phyloP scores from a whole-genome alignment of 2,113 vertebrate genomes.

The Lanius collurio region DNA sequence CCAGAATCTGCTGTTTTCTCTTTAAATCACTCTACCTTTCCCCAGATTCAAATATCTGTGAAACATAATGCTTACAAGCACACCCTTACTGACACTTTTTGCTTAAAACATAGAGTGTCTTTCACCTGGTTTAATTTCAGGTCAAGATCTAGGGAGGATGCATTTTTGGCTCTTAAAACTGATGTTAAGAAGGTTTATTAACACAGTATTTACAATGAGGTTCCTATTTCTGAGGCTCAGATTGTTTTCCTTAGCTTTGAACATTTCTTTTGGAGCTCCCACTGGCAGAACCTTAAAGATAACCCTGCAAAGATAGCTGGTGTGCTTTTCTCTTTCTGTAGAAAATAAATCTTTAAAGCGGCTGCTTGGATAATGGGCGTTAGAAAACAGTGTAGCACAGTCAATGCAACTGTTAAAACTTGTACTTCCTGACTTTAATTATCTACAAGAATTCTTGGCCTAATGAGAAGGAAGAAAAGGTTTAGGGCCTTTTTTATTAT shows the following conservation, averaged over 20 bases:
- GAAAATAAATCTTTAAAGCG: conserved; percentile 9
- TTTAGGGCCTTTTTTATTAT: conserved; percentile 40
- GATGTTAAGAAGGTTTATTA: not conserved
- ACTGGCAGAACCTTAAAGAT: not conserved
- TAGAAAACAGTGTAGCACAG: not conserved
- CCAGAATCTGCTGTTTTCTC: not conserved
- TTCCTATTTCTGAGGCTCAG: not conserved
- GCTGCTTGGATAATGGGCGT: conserved; percentile 10
- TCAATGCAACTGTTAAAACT: conserved; percentile 34
- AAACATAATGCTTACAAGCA: not conserved
- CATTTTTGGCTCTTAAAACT: not conserved
- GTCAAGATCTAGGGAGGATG: not conserved
- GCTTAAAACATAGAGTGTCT: not conserved
- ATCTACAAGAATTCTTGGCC: conserved; percentile 33
- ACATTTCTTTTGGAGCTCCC: not conserved
- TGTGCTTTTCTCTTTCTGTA: not conserved
- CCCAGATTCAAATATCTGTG: not conserved
- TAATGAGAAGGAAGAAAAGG: conserved; percentile 46
- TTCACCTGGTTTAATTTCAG: not conserved
- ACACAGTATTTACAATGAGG: not conserved
- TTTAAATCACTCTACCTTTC: not conserved
- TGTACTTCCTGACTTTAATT: conserved; percentile 51
- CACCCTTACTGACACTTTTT: not conserved
- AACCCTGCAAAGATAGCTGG: not conserved
- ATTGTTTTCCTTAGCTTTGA: not conserved